Percentiles rank a stretch among this genome's conserved stretches.
phyloP scores from a whole-genome alignment of 1,140 invertebrate species.

The Chrysopa pallens region DNA sequence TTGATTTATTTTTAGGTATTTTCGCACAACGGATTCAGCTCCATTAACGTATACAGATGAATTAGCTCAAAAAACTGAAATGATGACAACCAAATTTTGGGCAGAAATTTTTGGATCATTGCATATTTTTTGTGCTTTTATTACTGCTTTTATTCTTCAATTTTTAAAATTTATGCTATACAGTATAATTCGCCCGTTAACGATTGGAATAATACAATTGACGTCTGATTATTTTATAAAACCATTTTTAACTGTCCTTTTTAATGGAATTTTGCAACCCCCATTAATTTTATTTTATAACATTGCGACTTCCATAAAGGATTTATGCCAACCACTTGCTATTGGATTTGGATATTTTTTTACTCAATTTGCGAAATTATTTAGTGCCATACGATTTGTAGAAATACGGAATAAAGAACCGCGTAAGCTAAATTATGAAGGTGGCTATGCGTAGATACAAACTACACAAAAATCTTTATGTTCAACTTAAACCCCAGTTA shows the following conservation, averaged over 20 bases:
- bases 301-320: constrained; percentile 34
- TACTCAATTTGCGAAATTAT: constrained; percentile 24
- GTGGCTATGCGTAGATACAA: too few relatives aligned
- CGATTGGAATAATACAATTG: constrained; percentile 37
- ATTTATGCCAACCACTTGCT: constrained; percentile 39
- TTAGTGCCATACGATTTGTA: constrained; percentile 27
- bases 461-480: too few relatives aligned
- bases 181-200: constrained; percentile 33
- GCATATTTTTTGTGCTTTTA: constrained; percentile 36
- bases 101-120: constrained; percentile 42
- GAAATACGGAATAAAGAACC: constrained; percentile 8
- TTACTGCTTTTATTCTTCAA: constrained; percentile 41
- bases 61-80: constrained; percentile 34
- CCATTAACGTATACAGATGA: constrained; percentile 33
- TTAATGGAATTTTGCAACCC: constrained; percentile 44
- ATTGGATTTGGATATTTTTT: constrained; percentile 28
- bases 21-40: constrained; percentile 36
- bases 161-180: constrained; percentile 30
- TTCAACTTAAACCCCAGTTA: too few relatives aligned
- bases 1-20: constrained; percentile 23
- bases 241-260: constrained; percentile 38
- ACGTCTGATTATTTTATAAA: constrained; percentile 46
- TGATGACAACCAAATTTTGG: constrained; percentile 39
- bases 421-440: too few relatives aligned
- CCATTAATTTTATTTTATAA: constrained; percentile 40